Percentiles rank a stretch among this genome's conserved stretches.
Evolutionary conservation across 2,888 invertebrate genomes (phyloP).

Genomic region (Podabrus alpinus): DNA sequence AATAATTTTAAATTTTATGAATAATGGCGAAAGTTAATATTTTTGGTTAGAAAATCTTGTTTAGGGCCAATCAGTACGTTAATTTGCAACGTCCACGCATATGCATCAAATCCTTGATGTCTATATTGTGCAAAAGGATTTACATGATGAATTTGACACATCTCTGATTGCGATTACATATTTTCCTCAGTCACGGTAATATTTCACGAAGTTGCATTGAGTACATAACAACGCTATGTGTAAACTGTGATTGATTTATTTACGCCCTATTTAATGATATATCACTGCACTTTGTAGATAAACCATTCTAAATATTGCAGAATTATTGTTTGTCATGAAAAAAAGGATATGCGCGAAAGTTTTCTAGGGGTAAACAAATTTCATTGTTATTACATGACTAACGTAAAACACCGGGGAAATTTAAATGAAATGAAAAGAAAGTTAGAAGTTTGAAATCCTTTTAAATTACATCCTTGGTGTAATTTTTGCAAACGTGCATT

Average conservation of each 20-base stretch:
- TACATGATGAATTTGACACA: slow-evolving; percentile 30
- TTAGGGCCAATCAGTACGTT: not conserved
- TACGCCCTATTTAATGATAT: not conserved
- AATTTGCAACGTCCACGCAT: slow-evolving; percentile 22
- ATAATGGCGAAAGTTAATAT: not conserved
- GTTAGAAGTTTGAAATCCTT: not conserved
- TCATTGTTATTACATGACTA: not conserved
- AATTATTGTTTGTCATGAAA: not conserved
- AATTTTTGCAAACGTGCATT: not conserved
- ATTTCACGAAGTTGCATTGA: slow-evolving; percentile 6
- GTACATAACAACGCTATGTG: not conserved
- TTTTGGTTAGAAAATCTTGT: not conserved
- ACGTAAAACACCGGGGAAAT: not conserved
- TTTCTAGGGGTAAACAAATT: not conserved
- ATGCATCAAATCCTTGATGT: slow-evolving; percentile 27
- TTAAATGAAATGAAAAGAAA: not conserved
- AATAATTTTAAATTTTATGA: not conserved
- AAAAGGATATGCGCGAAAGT: not conserved
- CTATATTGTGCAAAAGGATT: slow-evolving; percentile 25
- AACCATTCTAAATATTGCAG: not conserved
- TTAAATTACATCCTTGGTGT: not conserved
- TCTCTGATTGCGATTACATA: slow-evolving; percentile 22
- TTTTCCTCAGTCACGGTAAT: slow-evolving; percentile 17
- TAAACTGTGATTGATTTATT: not conserved
- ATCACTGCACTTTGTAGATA: not conserved